Base-by-base conservation (phyloP, 2,888 invertebrate species). In the Pegoplata infirma region DNA sequence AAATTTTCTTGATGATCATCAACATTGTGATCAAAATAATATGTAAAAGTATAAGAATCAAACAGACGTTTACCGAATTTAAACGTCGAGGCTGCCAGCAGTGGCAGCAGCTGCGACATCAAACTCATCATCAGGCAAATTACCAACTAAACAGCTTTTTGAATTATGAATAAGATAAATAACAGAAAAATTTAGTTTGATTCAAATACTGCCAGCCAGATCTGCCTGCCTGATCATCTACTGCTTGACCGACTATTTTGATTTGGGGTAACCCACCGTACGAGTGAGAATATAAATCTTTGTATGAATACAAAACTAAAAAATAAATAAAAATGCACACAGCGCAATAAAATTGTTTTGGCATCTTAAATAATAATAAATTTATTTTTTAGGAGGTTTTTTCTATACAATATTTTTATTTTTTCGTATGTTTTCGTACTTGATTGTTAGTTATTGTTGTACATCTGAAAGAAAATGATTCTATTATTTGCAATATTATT, bases 331-430 rank as follows among this genome's bases (percentile, higher is more conserved):
- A 73, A 77, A 23, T 77, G 77, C 68, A 73, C 73, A 73, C 56
- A 73, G 63, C 58, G 73, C 73, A 77, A 77, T 77, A 68, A 73
- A 77, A 73, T 73, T 77, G 73, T 77, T 77, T 63, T 77, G 77
- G 77, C 77, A 77, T 77, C 68, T 77, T 73, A 73, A 73, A 77
- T 77, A 63, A 68, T 68, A 77, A 68, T 73, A 68, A 73, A 77
- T 77, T 69, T 64, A 68, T 77, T 77, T 46, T 68, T 44, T 55
- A 56, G 73, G 67, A 68, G 77, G 68, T 63, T 68, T 28, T 23
- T 63, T 63, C 21, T 56, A n/a, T n/a, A n/a, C n/a, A n/a, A n/a
- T n/a, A n/a, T n/a, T n/a, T n/a, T n/a, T n/a, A n/a, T n/a, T n/a
- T n/a, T n/a, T n/a, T n/a, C n/a, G n/a, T n/a, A n/a, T n/a, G n/a